phyloP scores from a whole-genome alignment of 2,797 vertebrate genomes.

The Fratercula arctica region DNA sequence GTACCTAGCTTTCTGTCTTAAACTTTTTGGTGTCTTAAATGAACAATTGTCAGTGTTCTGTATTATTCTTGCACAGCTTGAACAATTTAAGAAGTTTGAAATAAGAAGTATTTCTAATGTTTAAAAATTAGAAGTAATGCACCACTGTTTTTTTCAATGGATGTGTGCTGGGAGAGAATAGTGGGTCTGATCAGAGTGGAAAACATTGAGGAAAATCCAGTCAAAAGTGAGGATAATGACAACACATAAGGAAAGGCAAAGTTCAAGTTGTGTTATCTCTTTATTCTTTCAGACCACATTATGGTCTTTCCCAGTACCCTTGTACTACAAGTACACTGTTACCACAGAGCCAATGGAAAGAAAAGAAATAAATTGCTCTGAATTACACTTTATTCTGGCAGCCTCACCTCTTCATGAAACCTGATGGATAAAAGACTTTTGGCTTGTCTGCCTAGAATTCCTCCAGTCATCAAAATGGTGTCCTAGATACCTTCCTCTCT shows the following conservation, averaged over 20 bases:
- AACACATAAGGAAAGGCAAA: neutral
- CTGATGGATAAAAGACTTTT: neutral
- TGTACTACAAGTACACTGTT: neutral
- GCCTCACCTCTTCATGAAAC: neutral
- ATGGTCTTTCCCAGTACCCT: neutral
- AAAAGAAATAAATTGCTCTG: neutral
- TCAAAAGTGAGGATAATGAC: neutral
- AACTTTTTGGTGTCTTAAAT: neutral
- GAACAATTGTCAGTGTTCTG: neutral
- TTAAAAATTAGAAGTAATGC: neutral
- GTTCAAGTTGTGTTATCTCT: neutral
- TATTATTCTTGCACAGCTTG: neutral
- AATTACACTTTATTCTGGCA: neutral
- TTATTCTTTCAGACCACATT: neutral
- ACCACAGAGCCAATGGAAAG: neutral
- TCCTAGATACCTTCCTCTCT: neutral
- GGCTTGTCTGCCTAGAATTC: neutral
- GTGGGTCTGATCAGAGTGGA: neutral
- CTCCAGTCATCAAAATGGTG: neutral
- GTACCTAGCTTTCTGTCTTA: neutral
- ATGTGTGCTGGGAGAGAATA: neutral
- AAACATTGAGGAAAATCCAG: neutral
- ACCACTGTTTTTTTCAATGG: neutral
- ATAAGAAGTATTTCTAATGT: neutral
- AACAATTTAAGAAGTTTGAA: neutral